A percentile compares a stretch with the other conserved stretches of the same genome.
These are phyloP conservation scores for Eupithecia subfuscata DNA, from an alignment of 2,888 invertebrate species.

Conservation along the genomic window DNA sequence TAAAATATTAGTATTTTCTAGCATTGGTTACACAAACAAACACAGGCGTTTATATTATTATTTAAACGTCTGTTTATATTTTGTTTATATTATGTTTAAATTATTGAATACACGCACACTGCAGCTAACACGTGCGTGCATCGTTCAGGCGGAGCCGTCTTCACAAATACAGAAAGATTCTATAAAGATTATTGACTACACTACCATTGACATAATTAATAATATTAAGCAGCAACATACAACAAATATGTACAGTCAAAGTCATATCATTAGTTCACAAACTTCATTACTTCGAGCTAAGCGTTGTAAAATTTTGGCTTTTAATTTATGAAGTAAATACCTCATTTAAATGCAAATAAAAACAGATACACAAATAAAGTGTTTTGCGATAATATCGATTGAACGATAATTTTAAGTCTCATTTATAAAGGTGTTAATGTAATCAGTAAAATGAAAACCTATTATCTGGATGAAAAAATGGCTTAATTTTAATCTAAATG, in stretches of 20 bases:
- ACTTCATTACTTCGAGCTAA: slow-evolving; percentile 19
- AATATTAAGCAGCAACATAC: slow-evolving; percentile 32
- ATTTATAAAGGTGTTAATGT: neutral
- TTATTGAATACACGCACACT: slow-evolving; percentile 28
- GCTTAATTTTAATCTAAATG: neutral
- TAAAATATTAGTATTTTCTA: slow-evolving; percentile 19
- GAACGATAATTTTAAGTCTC: neutral
- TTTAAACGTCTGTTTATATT: too few species aligned
- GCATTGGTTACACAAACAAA: slow-evolving; percentile 16
- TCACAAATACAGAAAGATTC: slow-evolving; percentile 31
- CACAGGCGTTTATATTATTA: slow-evolving; percentile 16
- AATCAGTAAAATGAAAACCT: neutral
- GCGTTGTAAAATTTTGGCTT: slow-evolving; percentile 22
- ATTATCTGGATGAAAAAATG: neutral
- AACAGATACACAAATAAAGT: slow-evolving; percentile 8
- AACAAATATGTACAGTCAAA: slow-evolving; percentile 34
- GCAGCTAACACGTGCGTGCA: slow-evolving; percentile 22
- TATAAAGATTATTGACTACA: slow-evolving; percentile 32
- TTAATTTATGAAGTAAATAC: slow-evolving; percentile 22
- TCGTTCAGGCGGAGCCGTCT: slow-evolving; percentile 30
- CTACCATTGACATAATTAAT: slow-evolving; percentile 18
- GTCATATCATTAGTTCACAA: slow-evolving; percentile 10
- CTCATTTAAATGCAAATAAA: slow-evolving; percentile 23
- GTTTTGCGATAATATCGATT: neutral
- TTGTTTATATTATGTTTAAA: slow-evolving; percentile 21